Percentiles rank a stretch among this genome's conserved stretches.
Conservation (phyloP, 2,888 invertebrate species). For the Bibio marci region DNA sequence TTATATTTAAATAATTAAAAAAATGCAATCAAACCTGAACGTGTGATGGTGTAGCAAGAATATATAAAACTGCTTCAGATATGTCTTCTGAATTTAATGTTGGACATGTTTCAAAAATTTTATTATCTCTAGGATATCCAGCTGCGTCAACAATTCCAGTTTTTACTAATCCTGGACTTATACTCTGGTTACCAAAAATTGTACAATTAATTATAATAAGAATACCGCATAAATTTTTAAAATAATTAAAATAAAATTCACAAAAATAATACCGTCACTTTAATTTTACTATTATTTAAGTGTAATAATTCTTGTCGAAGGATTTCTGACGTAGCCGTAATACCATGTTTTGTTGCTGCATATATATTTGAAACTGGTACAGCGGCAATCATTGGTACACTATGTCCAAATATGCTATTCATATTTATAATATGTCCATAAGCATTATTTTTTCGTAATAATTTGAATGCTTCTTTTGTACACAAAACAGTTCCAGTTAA, state of each 20-base stretch:
- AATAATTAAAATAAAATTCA: not conserved
- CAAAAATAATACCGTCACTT: conserved; percentile 21
- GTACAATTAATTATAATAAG: conserved; percentile 1
- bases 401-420: conserved; percentile 9
- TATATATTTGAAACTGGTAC: not conserved
- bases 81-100: conserved; percentile 26
- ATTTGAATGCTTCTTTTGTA: conserved; percentile 22
- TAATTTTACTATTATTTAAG: conserved; percentile 19
- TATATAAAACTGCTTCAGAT: conserved; percentile 23
- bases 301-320: conserved; percentile 17
- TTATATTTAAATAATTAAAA: too few relatives aligned
- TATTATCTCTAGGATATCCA: too few relatives aligned
- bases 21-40: not conserved
- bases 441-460: conserved; percentile 22
- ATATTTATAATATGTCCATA: conserved; percentile 25
- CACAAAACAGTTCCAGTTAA: conserved; percentile 23
- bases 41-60: not conserved
- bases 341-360: not conserved
- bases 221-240: not conserved
- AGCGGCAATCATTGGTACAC: not conserved
- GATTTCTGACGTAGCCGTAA: not conserved
- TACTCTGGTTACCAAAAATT: conserved; percentile 11
- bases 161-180: conserved; percentile 17
- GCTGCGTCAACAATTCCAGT: conserved; percentile 14
- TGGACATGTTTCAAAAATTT: conserved; percentile 6